phyloP scores from a whole-genome alignment of 2,888 invertebrate genomes.

The Ariolimax columbianus region DNA sequence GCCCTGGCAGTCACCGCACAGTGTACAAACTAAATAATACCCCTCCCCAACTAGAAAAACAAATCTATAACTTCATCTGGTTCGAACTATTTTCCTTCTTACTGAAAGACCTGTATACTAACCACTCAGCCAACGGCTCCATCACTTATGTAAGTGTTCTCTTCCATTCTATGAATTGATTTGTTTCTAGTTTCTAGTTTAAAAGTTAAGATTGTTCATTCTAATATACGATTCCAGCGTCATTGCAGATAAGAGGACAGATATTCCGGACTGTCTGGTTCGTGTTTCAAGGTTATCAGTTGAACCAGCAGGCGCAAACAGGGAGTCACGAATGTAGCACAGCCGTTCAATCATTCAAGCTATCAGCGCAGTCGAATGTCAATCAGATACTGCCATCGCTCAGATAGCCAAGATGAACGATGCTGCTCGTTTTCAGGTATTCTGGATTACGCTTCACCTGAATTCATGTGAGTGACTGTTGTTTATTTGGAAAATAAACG shows the following conservation, averaged over 20 bases:
- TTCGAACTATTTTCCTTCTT: too few species aligned
- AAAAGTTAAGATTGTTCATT: too few species aligned
- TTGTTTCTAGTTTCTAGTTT: too few species aligned
- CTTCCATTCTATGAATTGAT: too few species aligned
- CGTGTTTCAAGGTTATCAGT: background rate
- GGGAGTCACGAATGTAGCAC: background rate
- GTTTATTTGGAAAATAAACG: background rate
- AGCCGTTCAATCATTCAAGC: background rate
- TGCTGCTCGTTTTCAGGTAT: background rate
- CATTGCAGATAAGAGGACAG: background rate
- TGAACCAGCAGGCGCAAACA: background rate
- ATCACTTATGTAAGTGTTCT: too few species aligned
- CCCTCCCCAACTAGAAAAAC: too few species aligned
- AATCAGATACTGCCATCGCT: background rate
- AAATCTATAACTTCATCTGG: too few species aligned
- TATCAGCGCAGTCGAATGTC: background rate
- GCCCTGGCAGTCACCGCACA: too few species aligned
- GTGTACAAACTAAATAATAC: too few species aligned
- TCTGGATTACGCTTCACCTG: background rate
- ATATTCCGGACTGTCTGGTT: background rate
- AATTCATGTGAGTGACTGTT: background rate
- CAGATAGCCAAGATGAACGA: background rate
- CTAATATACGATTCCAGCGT: too few species aligned
- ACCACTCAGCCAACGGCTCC: too few species aligned
- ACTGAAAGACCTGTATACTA: too few species aligned